phyloP scores from a whole-genome alignment of 2,113 vertebrate species.

The Thermophis baileyi region DNA sequence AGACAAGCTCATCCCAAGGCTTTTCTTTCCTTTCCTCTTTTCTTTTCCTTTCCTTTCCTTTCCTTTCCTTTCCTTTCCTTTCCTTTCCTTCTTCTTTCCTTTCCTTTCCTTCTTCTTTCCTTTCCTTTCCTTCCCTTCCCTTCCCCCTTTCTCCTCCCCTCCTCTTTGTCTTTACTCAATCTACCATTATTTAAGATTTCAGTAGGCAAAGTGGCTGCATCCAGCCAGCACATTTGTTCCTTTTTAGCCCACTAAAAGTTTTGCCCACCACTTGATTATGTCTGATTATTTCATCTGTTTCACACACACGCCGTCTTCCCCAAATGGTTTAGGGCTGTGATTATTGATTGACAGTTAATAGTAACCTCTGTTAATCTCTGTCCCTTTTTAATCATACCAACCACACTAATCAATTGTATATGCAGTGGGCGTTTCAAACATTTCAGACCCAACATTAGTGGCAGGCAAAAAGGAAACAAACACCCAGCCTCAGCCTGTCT shows the following conservation, averaged over 20 bases:
- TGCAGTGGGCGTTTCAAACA: background rate
- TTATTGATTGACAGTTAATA: background rate
- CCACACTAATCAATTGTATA: background rate
- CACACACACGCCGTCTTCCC: background rate
- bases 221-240: background rate
- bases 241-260: background rate
- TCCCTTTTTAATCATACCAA: background rate
- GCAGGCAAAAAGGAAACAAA: background rate
- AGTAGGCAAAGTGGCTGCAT: background rate
- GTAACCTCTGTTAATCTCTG: background rate
- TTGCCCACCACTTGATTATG: background rate
- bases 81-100: accelerated
- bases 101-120: accelerated
- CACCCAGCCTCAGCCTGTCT: background rate
- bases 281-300: background rate
- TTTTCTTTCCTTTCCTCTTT: too few species aligned
- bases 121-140: too few species aligned
- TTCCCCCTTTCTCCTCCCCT: too few species aligned
- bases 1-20: background rate
- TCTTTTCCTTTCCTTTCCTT: accelerated
- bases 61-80: too few species aligned
- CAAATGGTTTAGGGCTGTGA: background rate
- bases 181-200: background rate
- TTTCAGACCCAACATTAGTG: background rate
- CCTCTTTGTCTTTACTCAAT: background rate